phyloP scores from a whole-genome alignment of 2,113 vertebrate genomes.

The Herpailurus yagouaroundi region DNA sequence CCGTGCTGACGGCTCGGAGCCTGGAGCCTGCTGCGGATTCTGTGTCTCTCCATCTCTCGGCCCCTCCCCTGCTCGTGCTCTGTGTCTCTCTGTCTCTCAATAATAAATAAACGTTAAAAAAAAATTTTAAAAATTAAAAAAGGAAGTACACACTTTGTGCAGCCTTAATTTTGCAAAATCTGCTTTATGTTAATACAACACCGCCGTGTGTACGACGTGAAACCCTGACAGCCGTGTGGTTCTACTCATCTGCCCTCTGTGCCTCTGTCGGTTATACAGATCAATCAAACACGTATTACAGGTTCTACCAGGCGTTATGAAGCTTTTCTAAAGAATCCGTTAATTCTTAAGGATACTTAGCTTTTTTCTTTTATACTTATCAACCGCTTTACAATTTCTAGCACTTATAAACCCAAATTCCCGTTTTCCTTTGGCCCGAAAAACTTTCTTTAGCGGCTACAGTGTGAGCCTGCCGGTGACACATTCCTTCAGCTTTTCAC shows the following conservation, averaged over 20 bases:
- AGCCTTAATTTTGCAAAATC: background rate
- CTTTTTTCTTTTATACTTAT: background rate
- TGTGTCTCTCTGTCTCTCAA: too few relatives aligned
- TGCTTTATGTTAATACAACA: too few relatives aligned
- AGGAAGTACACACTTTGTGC: background rate
- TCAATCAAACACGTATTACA: background rate
- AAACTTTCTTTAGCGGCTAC: background rate
- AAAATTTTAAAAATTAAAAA: accelerated
- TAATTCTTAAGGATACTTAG: background rate
- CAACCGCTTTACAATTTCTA: background rate
- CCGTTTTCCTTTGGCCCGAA: background rate
- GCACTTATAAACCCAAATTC: background rate
- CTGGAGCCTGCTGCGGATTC: too few relatives aligned
- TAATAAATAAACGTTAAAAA: too few relatives aligned
- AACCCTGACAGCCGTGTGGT: background rate
- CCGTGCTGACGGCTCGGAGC: too few relatives aligned
- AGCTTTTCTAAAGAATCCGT: background rate
- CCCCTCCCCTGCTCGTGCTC: too few relatives aligned
- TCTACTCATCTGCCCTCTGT: accelerated
- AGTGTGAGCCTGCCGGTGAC: background rate
- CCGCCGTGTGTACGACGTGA: accelerated
- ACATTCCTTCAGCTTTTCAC: background rate
- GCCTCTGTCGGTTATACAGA: too few relatives aligned
- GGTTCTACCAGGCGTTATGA: background rate
- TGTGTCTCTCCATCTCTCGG: too few relatives aligned